Conservation (phyloP, 2,888 invertebrate species). For the Fissipunctia ypsillon region DNA sequence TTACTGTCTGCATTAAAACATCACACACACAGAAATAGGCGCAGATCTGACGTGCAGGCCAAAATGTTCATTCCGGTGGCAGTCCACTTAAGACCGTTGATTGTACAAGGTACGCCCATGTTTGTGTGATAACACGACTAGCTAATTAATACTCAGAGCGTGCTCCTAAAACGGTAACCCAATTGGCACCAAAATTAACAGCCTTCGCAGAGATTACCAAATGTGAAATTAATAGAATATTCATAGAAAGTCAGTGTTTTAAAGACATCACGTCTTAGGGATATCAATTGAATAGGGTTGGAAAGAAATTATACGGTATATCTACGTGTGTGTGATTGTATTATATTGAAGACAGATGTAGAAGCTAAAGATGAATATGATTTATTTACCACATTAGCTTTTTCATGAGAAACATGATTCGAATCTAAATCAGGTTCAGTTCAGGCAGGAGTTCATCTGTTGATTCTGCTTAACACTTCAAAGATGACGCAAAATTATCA, state of each 20-base stretch:
- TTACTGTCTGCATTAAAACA: too few species aligned
- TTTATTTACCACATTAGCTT: neutral
- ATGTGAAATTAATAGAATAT: slow-evolving; percentile 64
- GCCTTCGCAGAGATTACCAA: slow-evolving; percentile 59
- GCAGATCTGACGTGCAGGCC: too few species aligned
- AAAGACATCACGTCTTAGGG: slow-evolving; percentile 52
- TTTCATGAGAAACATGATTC: slow-evolving; percentile 2
- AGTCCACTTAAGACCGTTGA: too few species aligned
- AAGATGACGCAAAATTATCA: neutral
- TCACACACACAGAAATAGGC: too few species aligned
- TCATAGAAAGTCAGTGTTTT: slow-evolving; percentile 53
- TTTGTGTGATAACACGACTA: slow-evolving; percentile 58
- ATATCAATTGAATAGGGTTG: slow-evolving; percentile 38
- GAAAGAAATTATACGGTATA: slow-evolving; percentile 15
- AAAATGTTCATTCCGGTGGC: too few species aligned
- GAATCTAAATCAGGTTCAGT: neutral
- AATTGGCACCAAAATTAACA: slow-evolving; percentile 65
- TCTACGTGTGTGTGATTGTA: neutral
- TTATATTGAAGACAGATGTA: slow-evolving; percentile 6
- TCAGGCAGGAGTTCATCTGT: neutral
- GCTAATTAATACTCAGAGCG: slow-evolving; percentile 60
- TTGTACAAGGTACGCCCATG: slow-evolving; percentile 33
- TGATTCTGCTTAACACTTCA: slow-evolving; percentile 9
- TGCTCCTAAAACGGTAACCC: slow-evolving; percentile 61
- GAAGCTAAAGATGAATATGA: slow-evolving; percentile 13